A percentile compares a stretch with the other conserved stretches of the same genome.
Conservation (phyloP, 2,113 vertebrate species). For the Microtus pennsylvanicus region DNA sequence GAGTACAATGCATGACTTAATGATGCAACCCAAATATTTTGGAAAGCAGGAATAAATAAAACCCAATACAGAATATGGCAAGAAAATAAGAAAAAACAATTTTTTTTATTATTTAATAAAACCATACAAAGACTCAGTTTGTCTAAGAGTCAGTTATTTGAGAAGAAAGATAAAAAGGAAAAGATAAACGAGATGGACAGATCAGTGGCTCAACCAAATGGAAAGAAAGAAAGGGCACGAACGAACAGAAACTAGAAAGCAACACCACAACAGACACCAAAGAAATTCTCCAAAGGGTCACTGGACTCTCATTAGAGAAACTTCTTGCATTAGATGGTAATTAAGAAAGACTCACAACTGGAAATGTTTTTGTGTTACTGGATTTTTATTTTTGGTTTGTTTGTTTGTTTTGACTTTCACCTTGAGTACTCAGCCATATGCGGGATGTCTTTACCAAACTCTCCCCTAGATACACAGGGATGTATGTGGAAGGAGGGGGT, state of each 20-base stretch:
- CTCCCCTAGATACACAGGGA: neutral
- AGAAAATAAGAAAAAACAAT: neutral
- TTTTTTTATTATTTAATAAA: neutral
- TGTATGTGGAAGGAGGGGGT: neutral
- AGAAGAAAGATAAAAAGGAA: neutral
- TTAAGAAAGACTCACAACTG: neutral
- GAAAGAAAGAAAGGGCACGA: neutral
- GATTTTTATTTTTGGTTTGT: neutral
- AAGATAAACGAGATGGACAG: neutral
- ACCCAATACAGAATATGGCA: neutral
- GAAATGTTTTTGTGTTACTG: neutral
- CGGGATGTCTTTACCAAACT: neutral
- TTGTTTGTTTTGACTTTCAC: neutral
- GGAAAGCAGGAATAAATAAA: neutral
- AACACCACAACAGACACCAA: neutral
- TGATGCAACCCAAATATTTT: too few species aligned
- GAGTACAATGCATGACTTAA: neutral
- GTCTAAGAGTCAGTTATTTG: neutral
- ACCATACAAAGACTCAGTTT: neutral
- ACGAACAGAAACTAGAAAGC: neutral
- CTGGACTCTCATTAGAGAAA: neutral
- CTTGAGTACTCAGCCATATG: neutral
- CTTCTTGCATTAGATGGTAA: neutral
- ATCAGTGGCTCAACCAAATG: neutral
- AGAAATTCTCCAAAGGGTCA: neutral